phyloP scores from a whole-genome alignment of 2,113 vertebrate species.

The Collichthys lucidus region DNA sequence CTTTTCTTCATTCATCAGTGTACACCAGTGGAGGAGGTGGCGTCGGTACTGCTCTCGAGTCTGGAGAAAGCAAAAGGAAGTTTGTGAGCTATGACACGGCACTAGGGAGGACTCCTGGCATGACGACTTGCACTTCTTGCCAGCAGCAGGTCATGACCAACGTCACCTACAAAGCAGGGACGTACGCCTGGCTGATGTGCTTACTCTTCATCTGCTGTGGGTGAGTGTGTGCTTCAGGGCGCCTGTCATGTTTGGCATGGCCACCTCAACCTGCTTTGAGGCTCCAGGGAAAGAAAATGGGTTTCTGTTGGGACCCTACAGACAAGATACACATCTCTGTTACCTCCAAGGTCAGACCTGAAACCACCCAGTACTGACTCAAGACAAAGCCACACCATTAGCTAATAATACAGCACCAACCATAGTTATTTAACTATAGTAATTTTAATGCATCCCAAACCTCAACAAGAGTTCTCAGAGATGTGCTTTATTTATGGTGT shows the following conservation, averaged over 20 bases:
- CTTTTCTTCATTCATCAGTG: slow-evolving; percentile 35
- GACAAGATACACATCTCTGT: background rate
- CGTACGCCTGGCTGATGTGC: slow-evolving; percentile 84
- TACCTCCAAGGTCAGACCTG: no score
- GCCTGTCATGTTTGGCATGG: background rate
- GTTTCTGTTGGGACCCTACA: background rate
- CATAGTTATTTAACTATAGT: no score
- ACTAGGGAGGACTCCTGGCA: slow-evolving; percentile 68
- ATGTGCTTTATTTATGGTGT: background rate
- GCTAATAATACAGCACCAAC: background rate
- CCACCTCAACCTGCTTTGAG: background rate
- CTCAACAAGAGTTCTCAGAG: background rate
- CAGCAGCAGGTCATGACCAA: slow-evolving; percentile 83
- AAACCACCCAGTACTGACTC: background rate
- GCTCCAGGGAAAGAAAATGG: no score
- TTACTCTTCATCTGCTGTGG: slow-evolving; percentile 84
- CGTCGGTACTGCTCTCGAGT: fast-evolving
- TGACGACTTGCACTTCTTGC: slow-evolving; percentile 80
- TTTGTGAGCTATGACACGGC: slow-evolving; percentile 76
- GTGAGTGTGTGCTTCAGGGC: slow-evolving; percentile 65
- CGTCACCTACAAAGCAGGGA: slow-evolving; percentile 81
- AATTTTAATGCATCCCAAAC: background rate
- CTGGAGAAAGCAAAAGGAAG: slow-evolving; percentile 54
- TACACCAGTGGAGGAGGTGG: slow-evolving; percentile 43
- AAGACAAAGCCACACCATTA: background rate